Evolutionary conservation across 2,888 invertebrate genomes (phyloP).

Genomic region (Drosophila helvetica): DNA sequence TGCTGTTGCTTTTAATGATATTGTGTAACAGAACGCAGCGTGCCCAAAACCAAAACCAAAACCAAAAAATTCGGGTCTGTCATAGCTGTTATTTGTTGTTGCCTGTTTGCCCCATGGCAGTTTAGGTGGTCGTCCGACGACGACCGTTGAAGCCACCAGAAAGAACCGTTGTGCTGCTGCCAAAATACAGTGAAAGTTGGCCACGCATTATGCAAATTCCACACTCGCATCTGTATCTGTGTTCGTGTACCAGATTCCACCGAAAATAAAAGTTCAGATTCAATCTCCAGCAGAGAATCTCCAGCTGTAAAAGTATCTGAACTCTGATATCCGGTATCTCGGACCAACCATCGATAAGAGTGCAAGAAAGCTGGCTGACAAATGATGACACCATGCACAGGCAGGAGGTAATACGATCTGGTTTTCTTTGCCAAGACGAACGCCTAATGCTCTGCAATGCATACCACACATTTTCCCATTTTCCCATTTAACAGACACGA

Average conservation of each 20-base stretch:
- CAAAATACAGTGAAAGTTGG: conserved; percentile 76
- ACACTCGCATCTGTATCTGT: conserved; percentile 31
- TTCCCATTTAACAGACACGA: too few relatives aligned
- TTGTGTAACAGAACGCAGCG: conserved; percentile 78
- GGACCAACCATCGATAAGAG: conserved; percentile 37
- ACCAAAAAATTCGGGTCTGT: conserved; percentile 51
- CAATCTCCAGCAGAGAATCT: conserved; percentile 56
- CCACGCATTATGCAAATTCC: conserved; percentile 69
- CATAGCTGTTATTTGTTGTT: conserved; percentile 50
- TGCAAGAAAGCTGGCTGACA: conserved; percentile 53
- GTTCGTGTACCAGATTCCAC: conserved; percentile 49
- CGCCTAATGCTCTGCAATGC: conserved; percentile 10
- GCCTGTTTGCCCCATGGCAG: conserved; percentile 14
- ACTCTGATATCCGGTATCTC: conserved; percentile 40
- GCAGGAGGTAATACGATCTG: conserved; percentile 26
- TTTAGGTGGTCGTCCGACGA: conserved; percentile 24
- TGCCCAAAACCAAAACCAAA: conserved; percentile 55
- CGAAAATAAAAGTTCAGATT: conserved; percentile 61
- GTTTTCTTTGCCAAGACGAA: background rate
- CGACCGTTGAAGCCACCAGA: conserved; percentile 30
- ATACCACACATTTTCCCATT: too few relatives aligned
- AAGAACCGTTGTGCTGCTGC: conserved; percentile 75
- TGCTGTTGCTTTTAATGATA: conserved; percentile 64
- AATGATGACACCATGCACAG: conserved; percentile 60
- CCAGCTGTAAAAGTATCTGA: conserved; percentile 27